phyloP scores from a whole-genome alignment of 2,797 vertebrate species.

The Chrysocyon brachyurus region DNA sequence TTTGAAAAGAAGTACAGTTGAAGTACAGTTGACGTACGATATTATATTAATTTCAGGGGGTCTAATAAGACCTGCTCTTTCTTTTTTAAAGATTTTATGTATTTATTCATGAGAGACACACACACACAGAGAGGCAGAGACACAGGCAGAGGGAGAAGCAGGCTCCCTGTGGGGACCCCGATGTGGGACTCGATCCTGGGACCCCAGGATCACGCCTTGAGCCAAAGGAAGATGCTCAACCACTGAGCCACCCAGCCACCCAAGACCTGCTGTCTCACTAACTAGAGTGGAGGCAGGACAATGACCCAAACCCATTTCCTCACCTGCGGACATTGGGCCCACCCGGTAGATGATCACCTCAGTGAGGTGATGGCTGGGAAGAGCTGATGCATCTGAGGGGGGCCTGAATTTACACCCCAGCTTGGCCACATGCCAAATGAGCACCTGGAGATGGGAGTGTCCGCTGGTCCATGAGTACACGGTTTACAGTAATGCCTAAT shows the following conservation, averaged over 20 bases:
- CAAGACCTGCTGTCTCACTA: neutral
- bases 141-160: too few species aligned
- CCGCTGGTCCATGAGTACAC: neutral
- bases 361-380: neutral
- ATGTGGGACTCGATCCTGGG: too few species aligned
- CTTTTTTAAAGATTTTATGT: too few species aligned
- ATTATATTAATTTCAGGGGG: neutral
- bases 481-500: neutral
- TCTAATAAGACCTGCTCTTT: neutral
- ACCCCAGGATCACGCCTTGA: too few species aligned
- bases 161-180: too few species aligned
- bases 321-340: neutral
- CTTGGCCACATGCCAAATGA: neutral
- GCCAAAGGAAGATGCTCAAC: too few species aligned
- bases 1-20: neutral
- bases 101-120: too few species aligned
- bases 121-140: too few species aligned
- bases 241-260: too few species aligned
- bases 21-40: neutral
- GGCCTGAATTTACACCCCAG: neutral
- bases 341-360: accelerated
- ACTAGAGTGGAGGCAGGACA: neutral
- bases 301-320: too few species aligned
- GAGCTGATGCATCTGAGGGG: accelerated
- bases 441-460: neutral